These are phyloP conservation scores for Phylloscopus trochilus DNA, from an alignment of 2,113 vertebrate genomes.

Conservation along the genomic window DNA sequence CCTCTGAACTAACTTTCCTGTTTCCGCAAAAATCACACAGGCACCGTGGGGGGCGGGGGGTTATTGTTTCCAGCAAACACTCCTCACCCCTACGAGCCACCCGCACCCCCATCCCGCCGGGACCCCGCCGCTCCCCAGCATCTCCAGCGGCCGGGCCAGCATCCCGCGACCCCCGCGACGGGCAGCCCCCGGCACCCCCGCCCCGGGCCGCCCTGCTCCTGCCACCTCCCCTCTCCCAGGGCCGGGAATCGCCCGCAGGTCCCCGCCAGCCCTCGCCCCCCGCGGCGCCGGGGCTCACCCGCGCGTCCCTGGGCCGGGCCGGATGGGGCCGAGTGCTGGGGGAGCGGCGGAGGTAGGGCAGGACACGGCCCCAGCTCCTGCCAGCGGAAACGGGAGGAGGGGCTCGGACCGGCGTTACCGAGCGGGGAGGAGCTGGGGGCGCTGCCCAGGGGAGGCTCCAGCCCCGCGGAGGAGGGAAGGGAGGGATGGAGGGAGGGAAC, in stretches of 20 bases:
- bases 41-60: background rate
- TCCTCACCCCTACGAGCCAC: background rate
- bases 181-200: too few relatives aligned
- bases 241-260: background rate
- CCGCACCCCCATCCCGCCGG: background rate
- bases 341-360: background rate
- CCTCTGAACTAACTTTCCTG: background rate
- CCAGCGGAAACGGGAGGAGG: conserved; percentile 75
- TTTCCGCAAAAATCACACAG: conserved; percentile 11
- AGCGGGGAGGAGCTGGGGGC: conserved; percentile 52
- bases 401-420: background rate
- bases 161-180: background rate
- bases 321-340: background rate
- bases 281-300: background rate
- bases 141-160: background rate
- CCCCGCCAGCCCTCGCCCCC: background rate
- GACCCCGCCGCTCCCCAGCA: background rate
- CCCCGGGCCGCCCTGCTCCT: background rate
- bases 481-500: background rate
- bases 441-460: background rate
- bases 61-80: background rate
- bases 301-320: background rate
- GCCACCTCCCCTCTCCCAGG: background rate
- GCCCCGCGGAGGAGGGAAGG: background rate
- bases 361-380: conserved; percentile 10